These are phyloP conservation scores for Lapara coniferarum DNA, from an alignment of 2,888 invertebrate genomes.

Conservation along the genomic window DNA sequence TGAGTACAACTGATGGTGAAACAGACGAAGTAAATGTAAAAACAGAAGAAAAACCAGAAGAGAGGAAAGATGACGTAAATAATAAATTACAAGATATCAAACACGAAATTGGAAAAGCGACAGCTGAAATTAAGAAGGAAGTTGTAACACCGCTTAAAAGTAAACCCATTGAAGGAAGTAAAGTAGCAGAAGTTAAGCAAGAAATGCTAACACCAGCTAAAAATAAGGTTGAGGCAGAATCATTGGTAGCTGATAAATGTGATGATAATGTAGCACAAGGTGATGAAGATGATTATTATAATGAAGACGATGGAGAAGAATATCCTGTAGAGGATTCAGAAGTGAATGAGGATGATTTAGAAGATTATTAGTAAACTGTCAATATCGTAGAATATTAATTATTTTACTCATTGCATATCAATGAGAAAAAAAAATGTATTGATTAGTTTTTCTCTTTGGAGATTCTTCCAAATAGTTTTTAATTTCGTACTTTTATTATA, in stretches of 20 bases:
- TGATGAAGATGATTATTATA: conserved; percentile 17
- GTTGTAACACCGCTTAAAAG: neutral
- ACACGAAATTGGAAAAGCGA: neutral
- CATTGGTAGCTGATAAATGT: neutral
- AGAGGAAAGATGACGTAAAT: neutral
- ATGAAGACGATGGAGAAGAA: conserved; percentile 28
- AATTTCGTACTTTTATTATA: too few species aligned
- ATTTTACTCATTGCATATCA: neutral
- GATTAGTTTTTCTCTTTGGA: too few species aligned
- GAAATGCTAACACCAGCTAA: neutral
- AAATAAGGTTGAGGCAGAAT: neutral
- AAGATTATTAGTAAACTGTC: conserved; percentile 48
- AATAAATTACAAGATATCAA: neutral
- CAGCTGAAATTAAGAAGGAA: neutral
- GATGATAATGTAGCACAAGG: neutral
- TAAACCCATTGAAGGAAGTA: neutral
- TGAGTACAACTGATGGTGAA: neutral
- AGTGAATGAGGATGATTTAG: conserved; percentile 58
- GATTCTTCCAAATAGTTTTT: too few species aligned
- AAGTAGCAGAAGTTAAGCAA: neutral
- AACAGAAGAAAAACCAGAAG: neutral
- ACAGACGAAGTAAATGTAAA: neutral
- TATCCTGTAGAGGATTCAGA: conserved; percentile 36
- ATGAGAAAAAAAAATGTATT: neutral
- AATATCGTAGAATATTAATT: neutral